Conservation (phyloP, 1,140 invertebrate species). For the Sipha flava region DNA sequence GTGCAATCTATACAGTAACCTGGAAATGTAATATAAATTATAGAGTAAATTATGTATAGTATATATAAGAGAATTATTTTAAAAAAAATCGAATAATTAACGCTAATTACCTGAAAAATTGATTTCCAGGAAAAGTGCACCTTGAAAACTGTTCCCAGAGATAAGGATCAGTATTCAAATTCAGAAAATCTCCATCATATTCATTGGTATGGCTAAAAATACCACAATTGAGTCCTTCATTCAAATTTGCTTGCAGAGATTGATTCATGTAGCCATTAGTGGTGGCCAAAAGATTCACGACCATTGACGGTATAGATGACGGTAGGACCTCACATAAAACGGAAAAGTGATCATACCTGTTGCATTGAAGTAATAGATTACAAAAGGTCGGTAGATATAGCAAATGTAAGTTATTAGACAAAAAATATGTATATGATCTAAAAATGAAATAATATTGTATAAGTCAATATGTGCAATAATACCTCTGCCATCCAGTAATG, state of each 20-base stretch:
- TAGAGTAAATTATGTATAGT: background rate
- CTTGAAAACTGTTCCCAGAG: constrained; percentile 52
- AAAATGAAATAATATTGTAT: too few species aligned
- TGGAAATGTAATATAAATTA: background rate
- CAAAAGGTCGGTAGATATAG: too few species aligned
- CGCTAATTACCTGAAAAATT: constrained; percentile 45
- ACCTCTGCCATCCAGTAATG: constrained; percentile 63
- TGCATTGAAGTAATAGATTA: background rate
- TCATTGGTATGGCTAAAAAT: constrained; percentile 36
- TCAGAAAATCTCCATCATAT: constrained; percentile 40
- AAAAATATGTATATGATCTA: too few species aligned
- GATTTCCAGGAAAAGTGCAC: constrained; percentile 49
- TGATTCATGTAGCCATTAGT: constrained; percentile 55
- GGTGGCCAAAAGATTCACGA: constrained; percentile 53
- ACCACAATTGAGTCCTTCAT: constrained; percentile 51
- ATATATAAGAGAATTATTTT: background rate
- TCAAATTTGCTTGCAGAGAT: constrained; percentile 47
- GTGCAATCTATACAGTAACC: constrained; percentile 22
- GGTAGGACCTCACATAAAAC: constrained; percentile 65
- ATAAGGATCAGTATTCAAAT: constrained; percentile 51
- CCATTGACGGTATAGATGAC: constrained; percentile 59
- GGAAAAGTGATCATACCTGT: constrained; percentile 68
- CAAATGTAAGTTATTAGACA: too few species aligned
- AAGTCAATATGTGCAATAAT: too few species aligned
- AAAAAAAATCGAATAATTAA: background rate